Percentiles rank a stretch among this genome's conserved stretches.
phyloP scores from a whole-genome alignment of 2,113 vertebrate species.

The Podarcis cretensis region DNA sequence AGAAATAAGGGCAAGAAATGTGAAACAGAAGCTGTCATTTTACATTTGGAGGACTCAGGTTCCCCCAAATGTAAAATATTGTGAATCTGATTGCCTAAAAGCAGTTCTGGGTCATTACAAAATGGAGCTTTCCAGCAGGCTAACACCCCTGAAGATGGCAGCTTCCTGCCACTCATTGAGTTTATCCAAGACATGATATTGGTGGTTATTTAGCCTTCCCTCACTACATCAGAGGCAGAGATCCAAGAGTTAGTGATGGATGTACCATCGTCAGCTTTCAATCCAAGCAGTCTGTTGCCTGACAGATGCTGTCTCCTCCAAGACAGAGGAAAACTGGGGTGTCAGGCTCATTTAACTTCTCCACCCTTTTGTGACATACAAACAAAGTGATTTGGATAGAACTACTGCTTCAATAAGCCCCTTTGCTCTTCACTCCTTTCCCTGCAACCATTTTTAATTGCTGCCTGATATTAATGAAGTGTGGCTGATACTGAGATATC shows the following conservation, averaged over 20 bases:
- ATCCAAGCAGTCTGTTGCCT: not conserved
- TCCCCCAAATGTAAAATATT: not conserved
- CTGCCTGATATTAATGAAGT: constrained; percentile 68
- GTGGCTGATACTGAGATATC: constrained; percentile 57
- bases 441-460: constrained; percentile 61
- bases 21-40: not conserved
- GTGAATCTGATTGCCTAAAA: not conserved
- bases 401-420: constrained; percentile 29
- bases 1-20: not conserved
- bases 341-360: not conserved
- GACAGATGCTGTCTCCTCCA: not conserved
- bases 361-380: constrained; percentile 7
- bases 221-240: not conserved
- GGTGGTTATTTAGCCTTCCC: not conserved
- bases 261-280: not conserved
- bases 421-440: constrained; percentile 4
- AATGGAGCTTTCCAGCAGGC: rapidly evolving
- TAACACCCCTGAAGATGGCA: too few species aligned
- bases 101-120: not conserved
- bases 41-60: not conserved
- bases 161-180: not conserved
- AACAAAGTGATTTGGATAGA: not conserved
- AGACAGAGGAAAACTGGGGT: not conserved
- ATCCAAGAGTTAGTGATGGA: not conserved
- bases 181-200: not conserved